Conservation (phyloP, 1,140 invertebrate species). For the Bombus vancouverensis region DNA sequence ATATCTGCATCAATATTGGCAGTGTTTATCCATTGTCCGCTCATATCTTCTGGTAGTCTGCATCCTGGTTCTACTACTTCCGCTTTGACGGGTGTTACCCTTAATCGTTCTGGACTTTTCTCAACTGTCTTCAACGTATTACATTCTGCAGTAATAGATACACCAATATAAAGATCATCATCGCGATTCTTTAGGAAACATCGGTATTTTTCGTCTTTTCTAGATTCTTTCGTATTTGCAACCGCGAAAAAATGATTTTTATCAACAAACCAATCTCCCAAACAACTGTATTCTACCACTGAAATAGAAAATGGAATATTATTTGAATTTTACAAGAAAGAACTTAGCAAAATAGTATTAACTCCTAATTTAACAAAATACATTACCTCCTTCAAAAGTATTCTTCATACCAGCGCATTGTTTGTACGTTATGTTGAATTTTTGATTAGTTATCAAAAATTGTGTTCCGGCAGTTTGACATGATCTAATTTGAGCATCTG, state of each 20-base stretch:
- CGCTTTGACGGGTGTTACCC: constrained; percentile 92
- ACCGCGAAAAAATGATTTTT: constrained; percentile 98
- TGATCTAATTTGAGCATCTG: constrained; percentile 94
- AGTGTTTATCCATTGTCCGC: constrained; percentile 97
- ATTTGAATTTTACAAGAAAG: constrained; percentile 22
- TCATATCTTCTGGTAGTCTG: constrained; percentile 95
- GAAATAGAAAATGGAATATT: constrained; percentile 58
- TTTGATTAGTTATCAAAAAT: constrained; percentile 98
- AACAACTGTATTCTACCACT: constrained; percentile 95
- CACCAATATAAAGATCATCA: constrained; percentile 94
- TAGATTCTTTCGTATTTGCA: constrained; percentile 96
- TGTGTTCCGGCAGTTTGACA: constrained; percentile 98
- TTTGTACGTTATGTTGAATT: constrained; percentile 97
- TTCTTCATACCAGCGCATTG: constrained; percentile 92
- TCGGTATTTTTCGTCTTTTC: constrained; percentile 95
- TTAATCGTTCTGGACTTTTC: constrained; percentile 94
- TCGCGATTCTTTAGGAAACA: constrained; percentile 97
- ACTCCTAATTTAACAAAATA: background rate
- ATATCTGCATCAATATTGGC: constrained; percentile 97
- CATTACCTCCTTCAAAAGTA: constrained; percentile 92
- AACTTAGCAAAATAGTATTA: constrained; percentile 4
- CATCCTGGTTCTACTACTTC: constrained; percentile 96
- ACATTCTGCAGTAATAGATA: constrained; percentile 96
- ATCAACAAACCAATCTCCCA: constrained; percentile 97
- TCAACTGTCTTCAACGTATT: constrained; percentile 96